Evolutionary conservation across 2,113 vertebrate genomes (phyloP).

Genomic region (cat (Felis catus)): F.catus_Fca126_mat1.0 CM031416.1:134735501-134736000

Average conservation of each 20-base stretch:
- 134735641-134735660: background rate
- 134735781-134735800: background rate
- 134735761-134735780: background rate
- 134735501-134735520: background rate
- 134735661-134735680: background rate
- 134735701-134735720: background rate
- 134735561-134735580: background rate
- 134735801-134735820: background rate
- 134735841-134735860: background rate
- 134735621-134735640: background rate
- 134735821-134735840: background rate
- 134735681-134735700: background rate
- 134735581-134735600: background rate
- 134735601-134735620: background rate
- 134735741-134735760: background rate
- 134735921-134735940: background rate
- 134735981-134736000: background rate
- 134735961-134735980: background rate
- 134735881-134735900: background rate
- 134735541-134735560: background rate
- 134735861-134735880: too few relatives aligned
- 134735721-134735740: background rate
- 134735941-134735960: background rate
- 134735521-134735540: background rate
- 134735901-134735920: background rate